A percentile compares a stretch with the other conserved stretches of the same genome.
These are phyloP conservation scores for Chaetura pelagica DNA, from an alignment of 2,113 vertebrate species.

Conservation along the genomic window DNA sequence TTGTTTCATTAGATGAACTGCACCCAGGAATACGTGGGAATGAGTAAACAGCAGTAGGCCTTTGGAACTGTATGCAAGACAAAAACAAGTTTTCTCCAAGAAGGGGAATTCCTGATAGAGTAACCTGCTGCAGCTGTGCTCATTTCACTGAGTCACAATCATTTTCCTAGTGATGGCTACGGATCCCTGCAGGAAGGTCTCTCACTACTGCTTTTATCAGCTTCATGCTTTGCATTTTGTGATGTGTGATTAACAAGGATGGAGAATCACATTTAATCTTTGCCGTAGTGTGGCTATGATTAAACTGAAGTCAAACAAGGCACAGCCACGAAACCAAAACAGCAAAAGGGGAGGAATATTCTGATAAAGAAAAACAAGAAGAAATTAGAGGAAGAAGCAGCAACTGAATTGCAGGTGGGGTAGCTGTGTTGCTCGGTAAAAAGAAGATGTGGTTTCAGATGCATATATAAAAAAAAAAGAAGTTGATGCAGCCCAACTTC, in stretches of 20 bases:
- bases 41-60: background rate
- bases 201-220: background rate
- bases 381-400: background rate
- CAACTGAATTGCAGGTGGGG: background rate
- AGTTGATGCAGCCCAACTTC: background rate
- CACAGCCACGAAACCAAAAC: background rate
- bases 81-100: background rate
- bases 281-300: background rate
- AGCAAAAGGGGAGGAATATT: background rate
- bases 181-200: background rate
- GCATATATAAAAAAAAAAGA: background rate
- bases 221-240: background rate
- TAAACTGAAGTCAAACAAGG: background rate
- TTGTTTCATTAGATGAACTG: background rate
- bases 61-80: background rate
- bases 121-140: rapidly evolving
- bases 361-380: background rate
- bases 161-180: background rate
- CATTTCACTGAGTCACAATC: background rate
- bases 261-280: background rate
- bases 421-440: background rate
- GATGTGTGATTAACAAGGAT: background rate
- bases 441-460: background rate
- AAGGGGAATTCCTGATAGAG: background rate
- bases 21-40: background rate